Evolutionary conservation across 2,888 invertebrate species (phyloP).

Genomic region (Oxycera nigricornis): DNA sequence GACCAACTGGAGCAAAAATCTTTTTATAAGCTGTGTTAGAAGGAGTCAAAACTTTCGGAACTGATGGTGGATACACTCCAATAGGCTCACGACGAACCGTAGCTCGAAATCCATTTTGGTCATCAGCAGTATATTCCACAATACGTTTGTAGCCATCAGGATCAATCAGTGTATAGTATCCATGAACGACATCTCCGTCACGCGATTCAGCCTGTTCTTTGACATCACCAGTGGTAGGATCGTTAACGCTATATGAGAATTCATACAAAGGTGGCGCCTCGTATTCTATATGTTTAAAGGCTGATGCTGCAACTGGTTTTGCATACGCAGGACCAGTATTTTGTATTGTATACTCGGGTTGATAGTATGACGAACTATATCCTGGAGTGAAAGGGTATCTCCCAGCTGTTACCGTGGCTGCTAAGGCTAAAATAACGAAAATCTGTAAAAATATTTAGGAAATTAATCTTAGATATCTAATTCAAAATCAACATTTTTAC

Average conservation of each 20-base stretch:
- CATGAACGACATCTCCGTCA: constrained; percentile 59
- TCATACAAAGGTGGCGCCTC: constrained; percentile 58
- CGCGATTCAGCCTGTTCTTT: constrained; percentile 61
- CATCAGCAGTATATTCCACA: constrained; percentile 60
- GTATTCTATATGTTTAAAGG: constrained; percentile 28
- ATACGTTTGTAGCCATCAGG: constrained; percentile 60
- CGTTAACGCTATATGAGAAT: constrained; percentile 60
- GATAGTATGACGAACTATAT: neutral
- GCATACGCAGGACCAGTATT: neutral
- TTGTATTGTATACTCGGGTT: neutral
- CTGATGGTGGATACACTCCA: neutral
- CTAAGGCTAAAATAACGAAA: neutral
- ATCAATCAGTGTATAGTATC: constrained; percentile 59
- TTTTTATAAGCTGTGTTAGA: neutral
- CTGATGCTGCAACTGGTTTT: neutral
- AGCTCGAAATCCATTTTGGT: constrained; percentile 59
- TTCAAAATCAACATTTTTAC: no score
- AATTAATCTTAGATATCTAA: no score
- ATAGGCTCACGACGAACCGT: constrained; percentile 56
- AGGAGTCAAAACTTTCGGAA: neutral
- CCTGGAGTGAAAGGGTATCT: neutral
- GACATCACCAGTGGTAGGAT: constrained; percentile 59
- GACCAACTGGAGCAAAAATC: neutral
- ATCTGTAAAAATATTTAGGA: neutral
- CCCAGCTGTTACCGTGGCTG: neutral